These are phyloP conservation scores for Hermetia illucens DNA, from an alignment of 1,140 invertebrate species.

Conservation along the genomic window DNA sequence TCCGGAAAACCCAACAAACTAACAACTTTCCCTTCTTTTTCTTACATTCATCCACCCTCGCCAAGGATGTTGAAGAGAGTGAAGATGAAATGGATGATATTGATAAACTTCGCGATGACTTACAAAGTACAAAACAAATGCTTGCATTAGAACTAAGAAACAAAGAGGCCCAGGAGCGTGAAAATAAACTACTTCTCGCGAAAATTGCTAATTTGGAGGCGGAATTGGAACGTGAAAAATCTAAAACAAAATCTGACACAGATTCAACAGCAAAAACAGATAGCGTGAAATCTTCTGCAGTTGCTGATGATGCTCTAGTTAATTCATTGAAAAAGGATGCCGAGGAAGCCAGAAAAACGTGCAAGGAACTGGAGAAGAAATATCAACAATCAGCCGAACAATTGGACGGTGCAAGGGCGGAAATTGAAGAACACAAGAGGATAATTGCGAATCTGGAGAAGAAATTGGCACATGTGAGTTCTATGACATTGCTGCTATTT, in stretches of 20 bases:
- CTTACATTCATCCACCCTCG: no score
- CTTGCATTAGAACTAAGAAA: conserved; percentile 72
- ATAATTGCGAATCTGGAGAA: conserved; percentile 60
- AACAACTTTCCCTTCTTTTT: no score
- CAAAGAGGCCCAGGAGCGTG: conserved; percentile 70
- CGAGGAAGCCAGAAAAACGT: conserved; percentile 55
- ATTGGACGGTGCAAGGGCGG: conserved; percentile 56
- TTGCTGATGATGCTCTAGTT: conserved; percentile 41
- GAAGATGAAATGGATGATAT: conserved; percentile 78
- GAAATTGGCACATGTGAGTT: conserved; percentile 42
- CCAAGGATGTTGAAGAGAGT: no score
- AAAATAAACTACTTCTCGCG: conserved; percentile 67
- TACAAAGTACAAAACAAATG: conserved; percentile 83
- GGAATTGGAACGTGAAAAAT: conserved; percentile 52
- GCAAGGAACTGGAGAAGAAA: conserved; percentile 66
- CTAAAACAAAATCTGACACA: conserved; percentile 30
- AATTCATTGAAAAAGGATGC: conserved; percentile 58
- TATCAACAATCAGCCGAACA: conserved; percentile 57
- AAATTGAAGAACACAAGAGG: conserved; percentile 63
- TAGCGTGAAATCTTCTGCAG: conserved; percentile 35
- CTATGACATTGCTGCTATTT: no score
- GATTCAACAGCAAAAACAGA: conserved; percentile 25
- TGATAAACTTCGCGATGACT: conserved; percentile 76
- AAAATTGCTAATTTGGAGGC: conserved; percentile 64
- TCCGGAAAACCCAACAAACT: no score